These are phyloP conservation scores for Halictus ligatus DNA, from an alignment of 2,888 invertebrate species.

Conservation along the genomic window DNA sequence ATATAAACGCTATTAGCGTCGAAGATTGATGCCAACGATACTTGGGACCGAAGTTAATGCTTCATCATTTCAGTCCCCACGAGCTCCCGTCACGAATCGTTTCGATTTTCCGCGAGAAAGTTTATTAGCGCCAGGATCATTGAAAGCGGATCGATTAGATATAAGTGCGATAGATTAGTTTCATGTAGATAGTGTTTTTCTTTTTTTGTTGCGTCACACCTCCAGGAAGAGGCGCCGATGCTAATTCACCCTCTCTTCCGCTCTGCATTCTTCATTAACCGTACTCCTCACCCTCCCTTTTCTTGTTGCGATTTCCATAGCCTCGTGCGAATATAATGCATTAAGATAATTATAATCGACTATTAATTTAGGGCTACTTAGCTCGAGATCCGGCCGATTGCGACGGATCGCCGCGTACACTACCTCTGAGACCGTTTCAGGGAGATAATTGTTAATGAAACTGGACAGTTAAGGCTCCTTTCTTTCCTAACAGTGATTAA, in stretches of 20 bases:
- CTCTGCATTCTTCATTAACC: slow-evolving; percentile 66
- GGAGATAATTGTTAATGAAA: slow-evolving; percentile 3
- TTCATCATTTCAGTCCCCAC: slow-evolving; percentile 28
- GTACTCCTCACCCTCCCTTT: slow-evolving; percentile 61
- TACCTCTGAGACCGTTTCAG: neutral
- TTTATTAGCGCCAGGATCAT: neutral
- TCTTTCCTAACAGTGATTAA: neutral
- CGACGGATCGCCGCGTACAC: slow-evolving; percentile 12
- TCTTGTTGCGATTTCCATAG: slow-evolving; percentile 67
- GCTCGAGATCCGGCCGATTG: slow-evolving; percentile 52
- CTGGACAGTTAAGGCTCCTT: neutral
- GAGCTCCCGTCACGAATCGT: neutral
- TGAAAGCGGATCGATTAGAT: neutral
- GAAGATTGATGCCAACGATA: slow-evolving; percentile 29
- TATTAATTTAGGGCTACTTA: slow-evolving; percentile 60
- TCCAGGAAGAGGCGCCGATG: slow-evolving; percentile 46
- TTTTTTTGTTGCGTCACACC: neutral
- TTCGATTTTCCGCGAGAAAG: neutral
- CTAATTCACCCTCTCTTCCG: slow-evolving; percentile 62
- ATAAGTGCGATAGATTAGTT: neutral
- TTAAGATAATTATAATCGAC: slow-evolving; percentile 61
- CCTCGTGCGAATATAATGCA: slow-evolving; percentile 60
- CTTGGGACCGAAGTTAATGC: neutral
- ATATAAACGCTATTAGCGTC: slow-evolving; percentile 18
- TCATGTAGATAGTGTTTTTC: neutral